These are phyloP conservation scores for Apodemia mormo DNA, from an alignment of 2,888 invertebrate species.

Conservation along the genomic window DNA sequence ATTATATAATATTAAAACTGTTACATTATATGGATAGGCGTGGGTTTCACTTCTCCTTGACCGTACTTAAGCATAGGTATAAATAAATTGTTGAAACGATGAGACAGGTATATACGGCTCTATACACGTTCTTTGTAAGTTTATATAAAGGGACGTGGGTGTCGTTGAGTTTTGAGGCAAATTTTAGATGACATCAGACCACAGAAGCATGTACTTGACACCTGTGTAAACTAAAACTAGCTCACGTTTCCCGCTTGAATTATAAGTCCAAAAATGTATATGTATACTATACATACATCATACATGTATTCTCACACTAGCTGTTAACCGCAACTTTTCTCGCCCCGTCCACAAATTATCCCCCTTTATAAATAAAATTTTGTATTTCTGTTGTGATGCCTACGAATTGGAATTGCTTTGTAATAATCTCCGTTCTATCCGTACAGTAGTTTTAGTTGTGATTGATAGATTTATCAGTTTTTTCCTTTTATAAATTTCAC, in stretches of 20 bases:
- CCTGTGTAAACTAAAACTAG: slow-evolving; percentile 11
- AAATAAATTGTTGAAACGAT: slow-evolving; percentile 2
- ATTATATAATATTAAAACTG: not conserved
- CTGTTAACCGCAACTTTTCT: not conserved
- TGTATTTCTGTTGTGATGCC: no score
- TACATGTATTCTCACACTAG: not conserved
- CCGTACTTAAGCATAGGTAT: not conserved
- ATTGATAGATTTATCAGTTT: no score
- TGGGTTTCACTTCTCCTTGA: not conserved
- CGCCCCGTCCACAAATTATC: not conserved
- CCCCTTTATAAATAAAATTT: no score
- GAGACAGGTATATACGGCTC: not conserved
- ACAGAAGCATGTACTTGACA: slow-evolving; percentile 6
- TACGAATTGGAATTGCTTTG: no score
- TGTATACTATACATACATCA: not conserved
- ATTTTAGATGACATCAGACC: slow-evolving; percentile 11
- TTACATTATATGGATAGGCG: not conserved
- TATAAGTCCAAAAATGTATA: not conserved
- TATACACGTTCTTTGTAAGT: not conserved
- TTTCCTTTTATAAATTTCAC: no score
- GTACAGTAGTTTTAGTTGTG: no score
- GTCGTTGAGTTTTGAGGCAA: slow-evolving; percentile 13
- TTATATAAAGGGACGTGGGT: slow-evolving; percentile 5
- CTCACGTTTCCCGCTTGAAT: not conserved
- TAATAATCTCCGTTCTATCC: no score